Percentiles rank a stretch among this genome's conserved stretches.
These are phyloP conservation scores for Micoletzkya japonica DNA, from an alignment of 2,888 invertebrate species.

Conservation along the genomic window DNA sequence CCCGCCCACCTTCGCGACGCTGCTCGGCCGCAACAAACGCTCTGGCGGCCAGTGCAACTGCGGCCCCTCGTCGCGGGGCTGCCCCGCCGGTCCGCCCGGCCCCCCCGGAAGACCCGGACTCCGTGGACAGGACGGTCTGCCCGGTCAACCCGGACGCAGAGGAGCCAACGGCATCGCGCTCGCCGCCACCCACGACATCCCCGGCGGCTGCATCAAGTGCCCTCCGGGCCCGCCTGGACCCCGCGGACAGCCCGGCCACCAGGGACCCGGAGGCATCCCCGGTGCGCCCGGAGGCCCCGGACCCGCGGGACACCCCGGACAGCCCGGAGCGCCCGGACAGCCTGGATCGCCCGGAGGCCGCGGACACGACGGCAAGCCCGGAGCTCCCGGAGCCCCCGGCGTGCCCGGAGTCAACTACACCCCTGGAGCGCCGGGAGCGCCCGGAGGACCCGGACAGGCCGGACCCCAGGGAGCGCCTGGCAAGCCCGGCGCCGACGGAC, in stretches of 20 bases:
- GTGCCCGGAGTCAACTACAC: conserved; percentile 34
- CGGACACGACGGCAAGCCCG: conserved; percentile 40
- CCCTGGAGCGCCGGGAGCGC: conserved; percentile 26
- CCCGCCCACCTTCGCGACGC: conserved; percentile 28
- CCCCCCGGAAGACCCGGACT: conserved; percentile 29
- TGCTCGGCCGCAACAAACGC: conserved; percentile 28
- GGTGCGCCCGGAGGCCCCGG: conserved; percentile 40
- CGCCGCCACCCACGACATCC: conserved; percentile 27
- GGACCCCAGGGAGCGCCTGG: conserved; percentile 41
- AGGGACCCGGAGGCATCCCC: conserved; percentile 36
- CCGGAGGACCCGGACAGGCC: conserved; percentile 40
- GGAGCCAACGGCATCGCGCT: conserved; percentile 26
- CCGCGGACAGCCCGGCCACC: conserved; percentile 39
- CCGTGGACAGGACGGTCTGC: conserved; percentile 25
- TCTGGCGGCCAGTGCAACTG: conserved; percentile 26
- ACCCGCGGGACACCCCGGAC: conserved; percentile 39
- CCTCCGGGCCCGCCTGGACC: conserved; percentile 37
- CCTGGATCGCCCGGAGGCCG: conserved; percentile 38
- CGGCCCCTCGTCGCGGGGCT: conserved; percentile 27
- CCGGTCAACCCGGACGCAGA: conserved; percentile 22
- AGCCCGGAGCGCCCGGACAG: conserved; percentile 37
- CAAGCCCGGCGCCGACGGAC: conserved; percentile 36
- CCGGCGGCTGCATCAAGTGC: conserved; percentile 30
- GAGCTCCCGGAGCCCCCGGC: conserved; percentile 41
- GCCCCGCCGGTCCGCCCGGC: conserved; percentile 41